Evolutionary conservation across 1,140 invertebrate species (phyloP).

Genomic region (Triops cancriformis): DNA sequence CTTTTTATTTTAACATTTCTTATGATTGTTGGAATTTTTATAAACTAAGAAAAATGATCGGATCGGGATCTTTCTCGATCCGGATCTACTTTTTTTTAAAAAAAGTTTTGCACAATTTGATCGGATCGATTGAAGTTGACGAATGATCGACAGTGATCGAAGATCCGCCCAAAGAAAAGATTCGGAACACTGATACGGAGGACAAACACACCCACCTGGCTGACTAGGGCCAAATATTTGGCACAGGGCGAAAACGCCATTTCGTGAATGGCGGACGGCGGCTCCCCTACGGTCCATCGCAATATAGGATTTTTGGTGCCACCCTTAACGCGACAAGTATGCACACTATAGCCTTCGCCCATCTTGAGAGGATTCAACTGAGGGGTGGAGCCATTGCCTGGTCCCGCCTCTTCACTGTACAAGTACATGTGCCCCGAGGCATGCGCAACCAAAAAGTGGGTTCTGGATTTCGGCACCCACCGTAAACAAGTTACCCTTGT

Average conservation of each 20-base stretch:
- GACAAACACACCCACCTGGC: background rate
- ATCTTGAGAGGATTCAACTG: conserved; percentile 91
- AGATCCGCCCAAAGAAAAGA: too few species aligned
- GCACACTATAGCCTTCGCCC: conserved; percentile 86
- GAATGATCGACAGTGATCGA: too few species aligned
- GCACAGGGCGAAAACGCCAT: conserved; percentile 95
- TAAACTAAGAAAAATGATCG: too few species aligned
- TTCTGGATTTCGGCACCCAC: conserved; percentile 89
- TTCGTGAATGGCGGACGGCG: conserved; percentile 75
- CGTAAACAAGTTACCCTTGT: conserved; percentile 96
- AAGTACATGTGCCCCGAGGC: conserved; percentile 94
- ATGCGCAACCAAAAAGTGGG: conserved; percentile 89
- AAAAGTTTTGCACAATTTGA: too few species aligned
- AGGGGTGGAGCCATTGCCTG: conserved; percentile 65
- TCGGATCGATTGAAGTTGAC: too few species aligned
- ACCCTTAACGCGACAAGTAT: conserved; percentile 92
- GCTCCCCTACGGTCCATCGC: conserved; percentile 63
- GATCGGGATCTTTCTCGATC: too few species aligned
- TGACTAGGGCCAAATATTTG: conserved; percentile 77
- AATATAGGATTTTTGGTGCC: conserved; percentile 76
- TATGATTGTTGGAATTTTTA: too few species aligned
- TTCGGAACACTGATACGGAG: too few species aligned
- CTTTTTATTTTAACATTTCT: too few species aligned
- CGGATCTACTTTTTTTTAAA: too few species aligned
- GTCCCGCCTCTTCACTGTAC: conserved; percentile 91